Evolutionary conservation across 2,888 invertebrate species (phyloP).

Genomic region (Hirtodrosophila cameraria): DNA sequence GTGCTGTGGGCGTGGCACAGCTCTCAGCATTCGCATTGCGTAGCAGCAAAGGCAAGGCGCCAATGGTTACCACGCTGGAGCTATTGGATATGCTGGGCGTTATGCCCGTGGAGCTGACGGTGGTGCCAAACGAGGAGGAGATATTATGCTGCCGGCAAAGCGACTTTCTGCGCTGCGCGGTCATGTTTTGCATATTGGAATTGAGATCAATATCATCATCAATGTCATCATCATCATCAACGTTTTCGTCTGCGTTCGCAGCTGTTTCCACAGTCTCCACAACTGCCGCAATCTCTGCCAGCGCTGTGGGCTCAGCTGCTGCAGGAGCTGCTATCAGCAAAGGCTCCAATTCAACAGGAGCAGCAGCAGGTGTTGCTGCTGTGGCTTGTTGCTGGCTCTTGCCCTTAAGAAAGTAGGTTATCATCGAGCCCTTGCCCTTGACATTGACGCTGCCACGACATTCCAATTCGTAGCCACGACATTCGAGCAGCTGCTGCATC

Average conservation of each 20-base stretch:
- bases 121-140: conserved; percentile 83
- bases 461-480: conserved; percentile 91
- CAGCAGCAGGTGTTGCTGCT: conserved; percentile 11
- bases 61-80: conserved; percentile 79
- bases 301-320: conserved; percentile 3
- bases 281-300: neutral
- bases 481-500: conserved; percentile 91
- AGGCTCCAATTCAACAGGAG: conserved; percentile 4
- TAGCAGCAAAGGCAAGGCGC: conserved; percentile 64
- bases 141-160: conserved; percentile 84
- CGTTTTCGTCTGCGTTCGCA: conserved; percentile 33
- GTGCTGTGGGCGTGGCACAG: conserved; percentile 55
- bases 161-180: conserved; percentile 83
- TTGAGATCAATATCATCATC: conserved; percentile 82
- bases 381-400: conserved; percentile 51
- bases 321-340: too few species aligned
- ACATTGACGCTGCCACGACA: conserved; percentile 95
- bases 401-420: conserved; percentile 90
- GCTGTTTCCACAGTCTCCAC: neutral
- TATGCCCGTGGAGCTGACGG: conserved; percentile 79
- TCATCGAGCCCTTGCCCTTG: conserved; percentile 97
- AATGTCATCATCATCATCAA: conserved; percentile 70
- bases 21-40: conserved; percentile 53
- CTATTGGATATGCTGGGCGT: conserved; percentile 83
- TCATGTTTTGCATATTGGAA: conserved; percentile 81